Base-by-base conservation (phyloP, 2,797 vertebrate genomes). In the Uromys caudimaculatus region DNA sequence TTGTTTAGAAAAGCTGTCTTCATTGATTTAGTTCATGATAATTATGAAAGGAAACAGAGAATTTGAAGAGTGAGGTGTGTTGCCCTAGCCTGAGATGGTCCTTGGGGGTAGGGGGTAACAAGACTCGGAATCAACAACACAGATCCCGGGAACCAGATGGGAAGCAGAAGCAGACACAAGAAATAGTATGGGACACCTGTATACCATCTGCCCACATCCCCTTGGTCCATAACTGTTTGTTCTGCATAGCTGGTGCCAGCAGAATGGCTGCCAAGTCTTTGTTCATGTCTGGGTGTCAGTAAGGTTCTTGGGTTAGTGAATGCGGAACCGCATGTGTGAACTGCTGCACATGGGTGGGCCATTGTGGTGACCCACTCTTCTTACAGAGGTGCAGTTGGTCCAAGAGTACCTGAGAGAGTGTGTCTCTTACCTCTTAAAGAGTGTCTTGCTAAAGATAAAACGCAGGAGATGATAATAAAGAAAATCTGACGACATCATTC, bases 321-420 rank as follows among this genome's bases (percentile, higher is more conserved):
- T 38, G 69, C 19, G 1, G 8, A 71, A 71, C 0, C 0, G 0
- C 17, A 21, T 71, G 35, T 1, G 2, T 71, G 69, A n/a, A 3
- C 69, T 71, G 69, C 35, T 38, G 69, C 6, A 4, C 7, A 21
- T 21, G 8, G 56, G 17, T 10, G 17, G 3, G n/a, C 17, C n/a
- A 38, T 71, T 71, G 69, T 71, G 58, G 23, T 60, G 69, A 71
- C 69, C 21, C 69, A 71, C n/a, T 21, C n/a, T 71, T 38, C 67
- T 71, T 71, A 21, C 69, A 71, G n/a, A 71, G 35, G 23, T 8
- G 3, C 6, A 76, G 24, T 29, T 1, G 23, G 32, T 27, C 3
- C 29, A 67, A 52, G 58, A 60, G 24, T 44, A 29, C 12, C 2
- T 71, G 4, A 44, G 13, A 81, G 44, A 77, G 27, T 27, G 0